Evolutionary conservation across 2,113 vertebrate genomes (phyloP), one percentile per base, ranked within the genome.

Genomic region (Lutjanus erythropterus): DNA sequence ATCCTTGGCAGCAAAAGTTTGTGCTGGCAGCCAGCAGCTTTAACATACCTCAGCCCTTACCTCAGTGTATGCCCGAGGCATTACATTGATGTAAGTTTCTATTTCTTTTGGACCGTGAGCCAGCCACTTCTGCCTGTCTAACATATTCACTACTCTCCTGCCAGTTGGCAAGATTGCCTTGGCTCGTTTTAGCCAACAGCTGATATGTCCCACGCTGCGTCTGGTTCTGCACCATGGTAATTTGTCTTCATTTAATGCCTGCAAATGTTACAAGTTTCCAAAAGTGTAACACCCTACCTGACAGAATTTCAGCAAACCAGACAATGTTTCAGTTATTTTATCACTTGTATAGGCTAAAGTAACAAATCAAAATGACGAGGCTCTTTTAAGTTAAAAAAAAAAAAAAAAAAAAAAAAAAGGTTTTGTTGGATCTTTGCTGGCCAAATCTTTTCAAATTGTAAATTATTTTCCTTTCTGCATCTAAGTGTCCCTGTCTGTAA

Each of bases 151-250:
- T 0, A 8, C n/a, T 21, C 44, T 19, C 7, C 55, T 81, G 86
- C 81, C 92, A 88, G 47, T 41, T 91, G 86, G 90, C 87, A 75
- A 15, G 56, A 60, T 21, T 29, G 33, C 9, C 61, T 83, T 78
- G 80, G 66, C 80, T 80, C 31, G 0, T 29, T 65, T 35, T 14
- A 15, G 16, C 68, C 56, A 76, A 21, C 71, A 77, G 84, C 77
- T 70, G 85, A 81, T 68, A 47, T 25, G 33, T 29, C 42, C 60
- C 25, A 27, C 2, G 72, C 61, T 5, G 29, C 23, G 11, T 50
- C 56, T 74, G 29, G 42, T 52, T 47, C 42, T 50, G 55, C 41
- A 55, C 58, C n/a, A 19, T 58, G 16, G 39, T 83, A 56, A 86
- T 85, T 87, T 66, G n/a, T 79, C 79, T 70, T 78, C 23, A 81